phyloP scores from a whole-genome alignment of 35 echinoderm and acorn worm species.

The Strongylocentrotus purpuratus region DNA sequence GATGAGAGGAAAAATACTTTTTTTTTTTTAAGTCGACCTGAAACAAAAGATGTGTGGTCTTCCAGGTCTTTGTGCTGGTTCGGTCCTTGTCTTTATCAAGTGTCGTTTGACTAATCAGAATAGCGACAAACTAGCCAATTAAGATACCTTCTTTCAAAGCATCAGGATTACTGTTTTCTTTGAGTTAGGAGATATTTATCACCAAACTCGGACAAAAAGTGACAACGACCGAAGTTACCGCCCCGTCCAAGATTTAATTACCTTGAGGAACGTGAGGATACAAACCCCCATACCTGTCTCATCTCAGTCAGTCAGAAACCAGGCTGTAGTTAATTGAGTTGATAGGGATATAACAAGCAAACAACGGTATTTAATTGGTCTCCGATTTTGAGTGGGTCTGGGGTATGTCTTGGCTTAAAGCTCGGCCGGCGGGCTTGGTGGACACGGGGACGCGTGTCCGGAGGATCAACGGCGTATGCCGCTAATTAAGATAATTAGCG shows the following conservation, averaged over 20 bases:
- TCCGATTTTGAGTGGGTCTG: neutral
- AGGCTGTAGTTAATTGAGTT: slow-evolving; percentile 14
- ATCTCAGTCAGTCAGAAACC: neutral
- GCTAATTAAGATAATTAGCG: slow-evolving; percentile 38
- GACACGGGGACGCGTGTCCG: neutral
- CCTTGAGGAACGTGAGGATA: neutral
- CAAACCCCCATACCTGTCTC: neutral
- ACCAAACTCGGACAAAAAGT: neutral
- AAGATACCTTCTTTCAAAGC: neutral
- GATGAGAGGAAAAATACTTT: too few relatives aligned
- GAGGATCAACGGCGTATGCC: neutral
- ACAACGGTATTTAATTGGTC: slow-evolving; percentile 23
- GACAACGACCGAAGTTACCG: neutral
- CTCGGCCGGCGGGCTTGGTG: neutral
- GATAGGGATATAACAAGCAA: slow-evolving; percentile 22
- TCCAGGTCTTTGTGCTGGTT: neutral
- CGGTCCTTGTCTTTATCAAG: too few relatives aligned
- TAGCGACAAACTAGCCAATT: neutral
- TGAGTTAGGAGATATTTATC: neutral
- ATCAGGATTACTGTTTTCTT: neutral
- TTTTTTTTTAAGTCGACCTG: too few relatives aligned
- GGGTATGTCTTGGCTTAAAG: neutral
- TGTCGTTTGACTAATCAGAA: neutral
- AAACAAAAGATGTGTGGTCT: too few relatives aligned
- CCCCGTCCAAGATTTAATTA: slow-evolving; percentile 1